These are phyloP conservation scores for Arnoldichthys spilopterus DNA, from an alignment of 2,797 vertebrate species.

Conservation along the genomic window DNA sequence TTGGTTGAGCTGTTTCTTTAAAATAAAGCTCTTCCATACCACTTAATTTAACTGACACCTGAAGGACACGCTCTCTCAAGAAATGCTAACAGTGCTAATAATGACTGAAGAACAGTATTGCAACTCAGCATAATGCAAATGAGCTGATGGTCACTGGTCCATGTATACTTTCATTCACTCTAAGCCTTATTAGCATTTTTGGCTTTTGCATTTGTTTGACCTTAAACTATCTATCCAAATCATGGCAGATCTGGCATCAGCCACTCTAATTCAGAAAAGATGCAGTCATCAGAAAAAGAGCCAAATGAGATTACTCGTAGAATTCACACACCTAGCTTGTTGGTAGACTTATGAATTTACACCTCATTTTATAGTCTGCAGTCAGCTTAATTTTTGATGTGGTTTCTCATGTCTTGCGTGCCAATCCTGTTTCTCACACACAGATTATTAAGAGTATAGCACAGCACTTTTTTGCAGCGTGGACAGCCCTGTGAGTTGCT, in stretches of 20 bases:
- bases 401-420: background rate
- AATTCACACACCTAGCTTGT: background rate
- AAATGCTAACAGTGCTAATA: constrained; percentile 19
- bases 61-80: constrained; percentile 1
- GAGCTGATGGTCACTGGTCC: background rate
- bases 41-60: background rate
- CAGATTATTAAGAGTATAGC: background rate
- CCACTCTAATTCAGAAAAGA: background rate
- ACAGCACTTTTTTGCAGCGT: background rate
- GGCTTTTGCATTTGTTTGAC: constrained; percentile 10
- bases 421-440: background rate
- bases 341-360: constrained; percentile 5
- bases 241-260: constrained; percentile 1
- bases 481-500: constrained; percentile 2
- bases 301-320: background rate
- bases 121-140: constrained; percentile 6
- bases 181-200: constrained; percentile 17
- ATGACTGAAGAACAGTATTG: background rate
- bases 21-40: background rate
- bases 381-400: background rate
- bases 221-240: background rate
- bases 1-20: background rate
- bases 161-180: constrained; percentile 15
- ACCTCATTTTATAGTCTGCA: background rate
- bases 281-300: constrained; percentile 6